Conservation (phyloP, 53 echinoderm and acorn worm species). For the Stichopus horrens region DNA sequence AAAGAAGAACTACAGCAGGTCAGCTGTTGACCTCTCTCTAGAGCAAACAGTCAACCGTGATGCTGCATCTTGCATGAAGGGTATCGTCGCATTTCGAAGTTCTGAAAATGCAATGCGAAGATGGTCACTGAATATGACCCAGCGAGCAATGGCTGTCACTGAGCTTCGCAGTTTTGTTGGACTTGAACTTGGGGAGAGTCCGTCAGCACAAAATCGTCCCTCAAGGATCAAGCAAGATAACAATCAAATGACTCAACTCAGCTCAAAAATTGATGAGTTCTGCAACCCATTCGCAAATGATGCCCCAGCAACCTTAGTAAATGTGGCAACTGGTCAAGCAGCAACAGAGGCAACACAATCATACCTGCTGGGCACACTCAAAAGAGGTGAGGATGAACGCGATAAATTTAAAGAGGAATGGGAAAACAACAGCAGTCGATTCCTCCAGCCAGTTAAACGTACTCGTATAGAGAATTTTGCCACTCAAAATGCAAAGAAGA, state of each 20-base stretch:
- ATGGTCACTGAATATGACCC: conserved; percentile 62
- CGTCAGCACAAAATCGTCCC: conserved; percentile 36
- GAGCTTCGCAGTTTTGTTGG: conserved; percentile 49
- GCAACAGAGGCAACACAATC: conserved; percentile 6
- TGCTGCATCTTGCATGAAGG: conserved; percentile 61
- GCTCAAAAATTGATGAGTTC: conserved; percentile 27
- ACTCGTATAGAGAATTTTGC: conserved; percentile 56
- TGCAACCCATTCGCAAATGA: conserved; percentile 62
- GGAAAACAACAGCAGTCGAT: conserved; percentile 31
- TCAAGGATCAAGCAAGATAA: conserved; percentile 49
- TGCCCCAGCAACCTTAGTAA: conserved; percentile 30
- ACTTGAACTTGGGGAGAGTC: conserved; percentile 36
- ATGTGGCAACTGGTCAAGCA: conserved; percentile 55
- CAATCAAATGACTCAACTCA: conserved; percentile 20
- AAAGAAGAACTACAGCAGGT: conserved; percentile 51
- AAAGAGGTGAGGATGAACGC: conserved; percentile 33
- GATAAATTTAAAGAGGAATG: conserved; percentile 50
- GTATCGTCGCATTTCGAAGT: conserved; percentile 56
- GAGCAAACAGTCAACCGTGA: conserved; percentile 67
- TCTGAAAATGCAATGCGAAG: conserved; percentile 63
- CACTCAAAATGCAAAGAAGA: neutral
- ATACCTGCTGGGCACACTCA: conserved; percentile 31
- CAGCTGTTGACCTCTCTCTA: conserved; percentile 64
- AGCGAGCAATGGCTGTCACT: conserved; percentile 54
- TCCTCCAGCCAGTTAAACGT: conserved; percentile 51